Evolutionary conservation across 2,888 invertebrate species (phyloP), one percentile per base, ranked within the genome.

Genomic region (Tenthredo notha): DNA sequence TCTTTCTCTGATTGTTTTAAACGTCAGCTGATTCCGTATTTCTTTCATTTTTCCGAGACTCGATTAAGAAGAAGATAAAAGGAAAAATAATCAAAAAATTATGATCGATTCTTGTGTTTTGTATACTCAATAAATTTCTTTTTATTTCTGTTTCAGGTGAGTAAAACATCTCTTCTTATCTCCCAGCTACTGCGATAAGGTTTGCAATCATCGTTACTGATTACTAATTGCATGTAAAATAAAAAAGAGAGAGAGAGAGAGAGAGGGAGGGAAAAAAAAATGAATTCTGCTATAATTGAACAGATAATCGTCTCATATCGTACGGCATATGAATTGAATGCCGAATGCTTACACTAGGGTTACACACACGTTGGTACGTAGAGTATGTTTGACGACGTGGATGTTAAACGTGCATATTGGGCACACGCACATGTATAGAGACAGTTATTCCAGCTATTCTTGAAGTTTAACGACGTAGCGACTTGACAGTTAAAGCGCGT

Each of bases 91-190:
- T n/a, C n/a, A n/a, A n/a, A n/a, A n/a, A n/a, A n/a, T n/a, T n/a
- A 50, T 4, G 18, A 50, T 50, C 18, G 18, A 50, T 50, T 50
- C n/a, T n/a, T 50, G 50, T 18, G 18, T 50, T n/a, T 50, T 18
- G 1, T 18, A 50, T 72, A 74, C 74, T 74, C 12, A 21, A 74
- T 7, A 43, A 40, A 21, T 12, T 74, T 77, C 18, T 77, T 77
- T 77, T 3, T 54, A 15, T 54, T 77, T 29, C 9, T 77, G 77
- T 77, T 77, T 77, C 77, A 77, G 77, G 77, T 77, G 77, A 77
- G 77, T 77, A 54, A 21, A 77, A 4, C 77, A 21, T 74, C 74
- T 74, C 21, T 47, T 74, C 21, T 74, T 43, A 15, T 43, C 74
- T 4, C 21, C 43, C 25, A 29, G 18, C 12, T 67, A 18, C 10